A percentile compares a stretch with the other conserved stretches of the same genome.
Evolutionary conservation across 2,888 invertebrate species (phyloP).

Genomic region (Nephrotoma appendiculata): DNA sequence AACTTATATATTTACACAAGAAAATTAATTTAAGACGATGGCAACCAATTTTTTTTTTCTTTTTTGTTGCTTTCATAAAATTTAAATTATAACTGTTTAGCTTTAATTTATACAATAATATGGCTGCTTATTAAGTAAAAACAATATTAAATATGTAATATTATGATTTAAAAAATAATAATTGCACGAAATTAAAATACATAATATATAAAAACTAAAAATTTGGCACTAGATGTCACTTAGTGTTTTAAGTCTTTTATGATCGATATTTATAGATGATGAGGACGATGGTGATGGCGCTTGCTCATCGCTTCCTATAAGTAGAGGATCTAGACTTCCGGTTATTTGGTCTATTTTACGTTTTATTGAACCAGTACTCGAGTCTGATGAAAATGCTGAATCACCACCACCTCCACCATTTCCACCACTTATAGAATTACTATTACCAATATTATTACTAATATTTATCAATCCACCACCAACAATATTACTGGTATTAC

Average conservation of each 20-base stretch:
- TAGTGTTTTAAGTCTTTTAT: constrained; percentile 12
- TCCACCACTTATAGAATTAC: neutral
- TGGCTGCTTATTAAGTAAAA: neutral
- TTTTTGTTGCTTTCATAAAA: neutral
- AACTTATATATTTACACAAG: neutral
- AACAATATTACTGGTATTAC: neutral
- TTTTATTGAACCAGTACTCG: constrained; percentile 9
- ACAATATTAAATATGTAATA: neutral
- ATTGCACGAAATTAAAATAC: neutral
- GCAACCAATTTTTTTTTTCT: neutral
- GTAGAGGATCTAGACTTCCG: neutral
- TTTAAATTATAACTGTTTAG: neutral
- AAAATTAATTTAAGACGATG: neutral
- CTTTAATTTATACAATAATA: neutral
- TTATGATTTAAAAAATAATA: neutral
- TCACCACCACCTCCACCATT: neutral
- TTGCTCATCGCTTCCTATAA: neutral
- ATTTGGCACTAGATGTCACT: constrained; percentile 15
- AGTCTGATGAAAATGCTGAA: neutral
- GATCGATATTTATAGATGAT: neutral
- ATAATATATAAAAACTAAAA: constrained; percentile 3
- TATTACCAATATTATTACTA: neutral
- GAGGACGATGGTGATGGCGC: neutral
- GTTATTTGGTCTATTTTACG: constrained; percentile 11
- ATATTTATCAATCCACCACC: neutral